A percentile compares a stretch with the other conserved stretches of the same genome.
Conservation (phyloP, 2,113 vertebrate genomes). For the Upupa epops region DNA sequence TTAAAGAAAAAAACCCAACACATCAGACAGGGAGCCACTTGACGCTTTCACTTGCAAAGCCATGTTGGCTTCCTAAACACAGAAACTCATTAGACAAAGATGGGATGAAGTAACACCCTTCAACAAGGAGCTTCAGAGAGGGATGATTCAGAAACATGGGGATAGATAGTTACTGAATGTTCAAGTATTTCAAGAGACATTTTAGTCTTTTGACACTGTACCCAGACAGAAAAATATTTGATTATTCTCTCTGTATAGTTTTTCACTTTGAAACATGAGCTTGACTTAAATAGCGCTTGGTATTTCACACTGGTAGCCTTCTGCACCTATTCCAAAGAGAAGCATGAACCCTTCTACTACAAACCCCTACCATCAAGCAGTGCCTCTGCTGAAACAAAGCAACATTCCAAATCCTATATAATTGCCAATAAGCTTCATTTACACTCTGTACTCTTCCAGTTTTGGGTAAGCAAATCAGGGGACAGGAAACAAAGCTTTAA, state of each 20-base stretch:
- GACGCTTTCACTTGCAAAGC: not conserved
- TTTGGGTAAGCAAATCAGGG: not conserved
- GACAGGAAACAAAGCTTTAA: not conserved
- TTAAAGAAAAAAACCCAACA: not conserved
- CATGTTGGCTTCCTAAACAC: slow-evolving; percentile 30
- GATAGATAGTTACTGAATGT: not conserved
- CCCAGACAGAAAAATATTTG: not conserved
- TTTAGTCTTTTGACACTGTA: not conserved
- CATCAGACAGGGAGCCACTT: slow-evolving; percentile 12
- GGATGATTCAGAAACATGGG: not conserved
- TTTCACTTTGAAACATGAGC: not conserved
- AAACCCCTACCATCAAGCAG: not conserved
- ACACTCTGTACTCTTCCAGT: not conserved
- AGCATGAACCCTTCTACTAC: not conserved
- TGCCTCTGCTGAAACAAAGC: not conserved
- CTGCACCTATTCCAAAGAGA: not conserved
- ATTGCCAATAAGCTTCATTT: not conserved
- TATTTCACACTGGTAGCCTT: not conserved
- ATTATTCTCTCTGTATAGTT: not conserved
- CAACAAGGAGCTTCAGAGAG: slow-evolving; percentile 19
- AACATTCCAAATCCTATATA: not conserved
- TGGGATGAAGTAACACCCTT: slow-evolving; percentile 4
- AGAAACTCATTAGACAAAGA: slow-evolving; percentile 49
- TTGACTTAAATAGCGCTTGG: not conserved
- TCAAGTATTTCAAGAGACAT: slow-evolving; percentile 19